These are phyloP conservation scores for Scaptomyza hsui DNA, from an alignment of 1,140 invertebrate genomes.

Conservation along the genomic window DNA sequence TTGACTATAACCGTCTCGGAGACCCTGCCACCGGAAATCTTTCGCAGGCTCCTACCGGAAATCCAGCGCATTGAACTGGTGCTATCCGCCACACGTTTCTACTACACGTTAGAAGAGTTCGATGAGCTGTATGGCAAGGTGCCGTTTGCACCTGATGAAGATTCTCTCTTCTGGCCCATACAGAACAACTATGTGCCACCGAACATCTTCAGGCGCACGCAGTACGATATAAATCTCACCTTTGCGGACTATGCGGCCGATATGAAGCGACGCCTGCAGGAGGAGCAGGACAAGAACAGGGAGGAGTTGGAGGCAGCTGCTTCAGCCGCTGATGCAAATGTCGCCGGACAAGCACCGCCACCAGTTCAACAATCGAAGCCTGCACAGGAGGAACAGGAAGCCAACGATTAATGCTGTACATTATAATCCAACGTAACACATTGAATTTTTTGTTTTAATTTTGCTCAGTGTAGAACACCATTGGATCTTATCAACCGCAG, in stretches of 20 bases:
- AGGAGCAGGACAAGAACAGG: slow-evolving; percentile 20
- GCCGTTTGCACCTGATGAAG: slow-evolving; percentile 57
- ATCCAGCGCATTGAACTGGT: slow-evolving; percentile 78
- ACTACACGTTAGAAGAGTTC: slow-evolving; percentile 56
- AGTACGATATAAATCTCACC: slow-evolving; percentile 72
- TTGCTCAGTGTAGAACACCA: slow-evolving; percentile 28
- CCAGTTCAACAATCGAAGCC: not conserved
- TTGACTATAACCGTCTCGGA: not conserved
- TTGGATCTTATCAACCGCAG: slow-evolving; percentile 24
- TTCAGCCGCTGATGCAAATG: not conserved
- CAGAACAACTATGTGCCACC: slow-evolving; percentile 65
- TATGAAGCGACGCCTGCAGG: slow-evolving; percentile 26
- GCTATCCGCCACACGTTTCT: slow-evolving; percentile 61
- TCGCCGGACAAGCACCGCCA: not conserved
- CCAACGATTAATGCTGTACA: not conserved
- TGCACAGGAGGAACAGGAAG: not conserved
- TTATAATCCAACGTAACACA: not conserved
- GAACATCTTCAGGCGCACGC: slow-evolving; percentile 63
- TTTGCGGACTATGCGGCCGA: slow-evolving; percentile 61
- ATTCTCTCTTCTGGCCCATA: slow-evolving; percentile 67
- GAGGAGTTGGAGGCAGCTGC: slow-evolving; percentile 24
- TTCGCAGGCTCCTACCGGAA: slow-evolving; percentile 63
- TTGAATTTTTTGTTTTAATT: slow-evolving; percentile 7
- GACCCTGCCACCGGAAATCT: slow-evolving; percentile 34
- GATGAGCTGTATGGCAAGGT: slow-evolving; percentile 39